Evolutionary conservation across 2,113 vertebrate genomes (phyloP).

Genomic region (Rhadina sibilatrix): DNA sequence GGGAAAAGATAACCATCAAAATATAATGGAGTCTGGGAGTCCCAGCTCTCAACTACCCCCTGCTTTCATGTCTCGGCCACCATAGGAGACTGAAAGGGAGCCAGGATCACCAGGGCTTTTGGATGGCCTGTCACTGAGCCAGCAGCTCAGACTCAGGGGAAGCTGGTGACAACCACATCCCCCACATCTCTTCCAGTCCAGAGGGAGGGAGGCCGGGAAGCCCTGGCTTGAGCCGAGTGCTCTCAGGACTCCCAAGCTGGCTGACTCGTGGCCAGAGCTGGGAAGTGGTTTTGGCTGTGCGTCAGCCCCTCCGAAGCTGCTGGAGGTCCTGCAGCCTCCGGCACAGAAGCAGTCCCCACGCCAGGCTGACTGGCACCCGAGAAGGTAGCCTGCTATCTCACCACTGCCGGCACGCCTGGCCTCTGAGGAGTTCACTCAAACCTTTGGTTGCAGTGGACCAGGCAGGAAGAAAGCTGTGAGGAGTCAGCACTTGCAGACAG

Average conservation of each 20-base stretch:
- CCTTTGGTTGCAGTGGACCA: accelerated
- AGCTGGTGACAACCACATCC: constrained; percentile 1
- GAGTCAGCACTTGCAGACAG: not conserved
- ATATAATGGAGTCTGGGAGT: not conserved
- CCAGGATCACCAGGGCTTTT: not conserved
- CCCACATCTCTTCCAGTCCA: not conserved
- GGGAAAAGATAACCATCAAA: constrained; percentile 26
- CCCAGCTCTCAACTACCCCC: not conserved
- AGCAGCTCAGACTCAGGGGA: not conserved
- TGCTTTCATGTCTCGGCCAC: not conserved
- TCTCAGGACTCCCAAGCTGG: not conserved
- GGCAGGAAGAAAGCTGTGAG: not conserved
- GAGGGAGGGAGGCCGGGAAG: not conserved
- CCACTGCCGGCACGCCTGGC: not conserved
- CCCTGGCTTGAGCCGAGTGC: not conserved
- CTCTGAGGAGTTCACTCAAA: not conserved
- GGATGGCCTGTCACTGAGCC: not conserved
- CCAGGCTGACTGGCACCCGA: not conserved
- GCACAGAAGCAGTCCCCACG: not conserved
- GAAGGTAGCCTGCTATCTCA: not conserved
- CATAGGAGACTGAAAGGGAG: not conserved
- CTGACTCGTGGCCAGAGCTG: not conserved
- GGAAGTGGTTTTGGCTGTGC: not conserved
- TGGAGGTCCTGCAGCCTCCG: not conserved
- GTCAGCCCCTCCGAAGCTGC: not conserved